Percentiles rank a stretch among this genome's conserved stretches.
phyloP scores from a whole-genome alignment of 2,888 invertebrate species.

The Pyrrhosoma nymphula region DNA sequence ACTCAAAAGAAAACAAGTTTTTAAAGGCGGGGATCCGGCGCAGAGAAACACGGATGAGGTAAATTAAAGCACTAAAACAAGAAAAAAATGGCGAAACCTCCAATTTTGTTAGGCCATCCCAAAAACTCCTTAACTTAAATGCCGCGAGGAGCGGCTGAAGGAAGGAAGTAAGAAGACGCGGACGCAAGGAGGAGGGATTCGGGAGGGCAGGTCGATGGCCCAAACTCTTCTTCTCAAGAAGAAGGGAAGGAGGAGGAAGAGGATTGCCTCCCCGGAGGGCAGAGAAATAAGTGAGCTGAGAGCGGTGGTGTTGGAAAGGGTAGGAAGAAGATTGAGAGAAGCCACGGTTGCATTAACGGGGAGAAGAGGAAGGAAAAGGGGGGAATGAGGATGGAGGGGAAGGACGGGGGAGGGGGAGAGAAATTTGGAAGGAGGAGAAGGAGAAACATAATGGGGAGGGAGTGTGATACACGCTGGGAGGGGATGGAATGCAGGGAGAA shows the following conservation, averaged over 20 bases:
- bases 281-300: not conserved
- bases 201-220: slow-evolving; percentile 16
- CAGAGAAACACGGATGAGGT: too few relatives aligned
- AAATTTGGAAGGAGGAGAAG: too few relatives aligned
- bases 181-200: not conserved
- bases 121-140: not conserved
- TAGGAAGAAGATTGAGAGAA: not conserved
- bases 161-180: not conserved
- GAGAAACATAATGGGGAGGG: too few relatives aligned
- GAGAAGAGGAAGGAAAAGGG: not conserved
- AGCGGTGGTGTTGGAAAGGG: not conserved
- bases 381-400: not conserved
- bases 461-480: too few relatives aligned
- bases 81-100: too few relatives aligned
- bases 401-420: not conserved
- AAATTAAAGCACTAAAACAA: too few relatives aligned
- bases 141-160: not conserved
- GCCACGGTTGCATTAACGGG: not conserved
- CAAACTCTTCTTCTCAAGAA: not conserved
- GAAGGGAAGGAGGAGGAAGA: not conserved
- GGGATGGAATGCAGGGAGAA: too few relatives aligned
- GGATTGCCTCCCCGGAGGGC: not conserved
- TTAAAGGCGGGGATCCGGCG: too few relatives aligned
- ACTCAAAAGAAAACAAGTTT: too few relatives aligned
- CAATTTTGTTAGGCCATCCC: too few relatives aligned